Percentiles rank a stretch among this genome's conserved stretches.
Conservation (phyloP, 1,140 invertebrate genomes). For the Vollenhovia emeryi region DNA sequence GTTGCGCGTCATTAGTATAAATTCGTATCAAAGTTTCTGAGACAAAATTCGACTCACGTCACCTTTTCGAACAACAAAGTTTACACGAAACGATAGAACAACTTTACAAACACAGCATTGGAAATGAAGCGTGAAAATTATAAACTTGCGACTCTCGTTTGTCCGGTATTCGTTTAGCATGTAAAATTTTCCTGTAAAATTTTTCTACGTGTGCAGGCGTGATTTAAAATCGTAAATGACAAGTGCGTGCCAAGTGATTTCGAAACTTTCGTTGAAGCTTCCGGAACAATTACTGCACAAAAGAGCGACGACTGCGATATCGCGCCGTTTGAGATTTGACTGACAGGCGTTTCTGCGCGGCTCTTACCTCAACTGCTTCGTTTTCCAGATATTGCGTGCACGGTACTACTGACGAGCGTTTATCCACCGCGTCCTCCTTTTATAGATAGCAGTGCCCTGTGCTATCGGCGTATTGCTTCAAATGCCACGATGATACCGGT, state of each 20-base stretch:
- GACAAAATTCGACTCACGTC: neutral
- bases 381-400: slow-evolving; percentile 58
- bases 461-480: slow-evolving; percentile 69
- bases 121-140: neutral
- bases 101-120: neutral
- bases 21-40: neutral
- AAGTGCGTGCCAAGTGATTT: neutral
- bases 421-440: slow-evolving; percentile 53
- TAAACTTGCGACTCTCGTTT: neutral
- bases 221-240: neutral
- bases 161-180: neutral
- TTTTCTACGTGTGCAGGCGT: neutral
- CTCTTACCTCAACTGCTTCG: slow-evolving; percentile 29
- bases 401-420: slow-evolving; percentile 59
- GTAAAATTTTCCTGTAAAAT: neutral
- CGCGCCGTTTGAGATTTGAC: slow-evolving; percentile 11
- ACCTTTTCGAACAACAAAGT: neutral
- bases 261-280: neutral
- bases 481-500: slow-evolving; percentile 74
- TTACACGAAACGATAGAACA: neutral
- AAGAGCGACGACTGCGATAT: neutral
- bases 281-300: neutral
- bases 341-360: neutral
- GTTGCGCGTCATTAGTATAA: neutral
- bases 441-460: slow-evolving; percentile 64